These are phyloP conservation scores for Acropora yongei DNA, from an alignment of 64 coral and sea anemone species.

Conservation along the genomic window DNA sequence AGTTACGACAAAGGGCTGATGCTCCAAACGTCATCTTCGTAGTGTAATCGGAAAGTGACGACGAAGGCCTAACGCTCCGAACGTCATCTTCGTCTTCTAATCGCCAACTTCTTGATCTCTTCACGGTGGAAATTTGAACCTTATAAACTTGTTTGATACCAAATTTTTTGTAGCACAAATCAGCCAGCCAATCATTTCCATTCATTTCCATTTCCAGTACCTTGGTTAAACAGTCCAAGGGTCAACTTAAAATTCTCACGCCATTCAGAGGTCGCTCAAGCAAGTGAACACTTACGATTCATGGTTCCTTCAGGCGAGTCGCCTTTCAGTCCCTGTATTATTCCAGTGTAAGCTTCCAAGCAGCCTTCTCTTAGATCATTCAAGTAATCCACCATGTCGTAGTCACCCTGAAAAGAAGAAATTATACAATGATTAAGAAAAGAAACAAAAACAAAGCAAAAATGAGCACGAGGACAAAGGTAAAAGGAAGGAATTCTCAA, in stretches of 20 bases:
- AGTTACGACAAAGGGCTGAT: too few relatives aligned
- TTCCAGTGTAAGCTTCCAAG: conserved; percentile 97
- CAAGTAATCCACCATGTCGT: conserved; percentile 99
- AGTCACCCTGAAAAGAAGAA: conserved; percentile 73
- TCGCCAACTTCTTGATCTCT: too few relatives aligned
- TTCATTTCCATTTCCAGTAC: too few relatives aligned
- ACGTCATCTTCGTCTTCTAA: too few relatives aligned
- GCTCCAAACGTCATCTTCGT: too few relatives aligned
- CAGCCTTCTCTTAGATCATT: conserved; percentile 95
- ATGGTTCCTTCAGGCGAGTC: conserved; percentile 38
- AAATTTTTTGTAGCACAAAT: neutral
- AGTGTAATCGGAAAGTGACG: too few relatives aligned
- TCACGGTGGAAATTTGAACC: too few relatives aligned
- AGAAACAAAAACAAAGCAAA: neutral
- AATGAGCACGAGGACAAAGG: neutral
- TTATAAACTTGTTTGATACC: too few relatives aligned
- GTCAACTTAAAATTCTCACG: neutral
- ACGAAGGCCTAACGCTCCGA: too few relatives aligned
- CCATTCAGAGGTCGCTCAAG: neutral
- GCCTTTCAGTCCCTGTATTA: conserved; percentile 96
- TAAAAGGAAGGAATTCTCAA: too few relatives aligned
- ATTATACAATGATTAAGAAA: neutral
- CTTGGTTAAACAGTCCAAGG: neutral
- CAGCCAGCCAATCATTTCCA: neutral
- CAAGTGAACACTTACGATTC: neutral